Evolutionary conservation across 2,888 invertebrate genomes (phyloP), one percentile per base, ranked within the genome.

Genomic region (Hirtodrosophila confusa): DNA sequence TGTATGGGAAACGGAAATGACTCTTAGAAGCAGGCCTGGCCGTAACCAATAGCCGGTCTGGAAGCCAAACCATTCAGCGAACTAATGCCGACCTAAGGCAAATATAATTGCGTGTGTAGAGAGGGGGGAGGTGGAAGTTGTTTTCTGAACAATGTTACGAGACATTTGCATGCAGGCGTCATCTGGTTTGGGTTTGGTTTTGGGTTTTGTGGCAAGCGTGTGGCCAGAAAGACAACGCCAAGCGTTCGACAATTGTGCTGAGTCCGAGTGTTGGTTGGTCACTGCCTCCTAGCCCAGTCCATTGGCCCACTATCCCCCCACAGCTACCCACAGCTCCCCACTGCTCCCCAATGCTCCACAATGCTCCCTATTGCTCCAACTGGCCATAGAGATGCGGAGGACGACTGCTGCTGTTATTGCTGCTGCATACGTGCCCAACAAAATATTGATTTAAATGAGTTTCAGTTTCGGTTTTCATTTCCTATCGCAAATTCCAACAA

Each of bases 361-460:
- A 3, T 5, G 27, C 4, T 29, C 23, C 12, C 0, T 23, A 9
- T 9, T 17, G n/a, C 50, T 2, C 11, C 39, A 11, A 10, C 40
- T 53, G 39, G 39, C 23, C 43, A 58, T 36, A 29, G 41, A 57
- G 41, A 57, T 64, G 24, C 27, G 10, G 51, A 37, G 43, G 17
- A 49, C 44, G 24, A 27, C 45, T 69, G 31, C 53, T 45, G 31
- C 27, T 57, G 29, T 53, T 51, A 9, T 51, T 45, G 48, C 35
- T 58, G 57, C 70, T 69, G 78, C 76, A 85, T 82, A 87, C 87
- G 85, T 84, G 87, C 87, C 79, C 77, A 80, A 76, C 86, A 86
- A 88, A 88, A 88, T 89, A 88, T 89, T 89, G 85, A 85, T 85
- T 85, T 88, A 88, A 85, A 85, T 85, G 85, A 85, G 88, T 85